These are phyloP conservation scores for Sebastes wilsoni DNA, from an alignment of 2,797 vertebrate genomes.

Conservation along the genomic window DNA sequence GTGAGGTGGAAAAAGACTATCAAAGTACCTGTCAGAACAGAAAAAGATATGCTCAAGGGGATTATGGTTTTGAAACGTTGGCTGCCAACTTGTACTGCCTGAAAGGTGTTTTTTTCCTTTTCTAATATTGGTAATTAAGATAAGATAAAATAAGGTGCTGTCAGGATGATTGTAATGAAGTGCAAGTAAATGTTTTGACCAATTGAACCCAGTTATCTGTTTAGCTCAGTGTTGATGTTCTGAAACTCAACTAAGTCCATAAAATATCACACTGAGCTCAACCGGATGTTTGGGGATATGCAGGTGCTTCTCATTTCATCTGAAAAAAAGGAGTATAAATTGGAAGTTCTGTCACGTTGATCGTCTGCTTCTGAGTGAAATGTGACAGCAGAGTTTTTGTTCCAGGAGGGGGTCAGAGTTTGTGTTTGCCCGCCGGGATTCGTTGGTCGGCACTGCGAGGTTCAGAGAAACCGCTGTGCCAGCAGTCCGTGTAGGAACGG, in stretches of 20 bases:
- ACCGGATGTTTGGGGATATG: neutral
- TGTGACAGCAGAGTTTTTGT: neutral
- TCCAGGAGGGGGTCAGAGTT: slow-evolving; percentile 83
- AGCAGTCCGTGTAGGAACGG: slow-evolving; percentile 87
- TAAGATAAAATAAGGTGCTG: neutral
- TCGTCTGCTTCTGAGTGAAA: neutral
- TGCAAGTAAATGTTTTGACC: neutral
- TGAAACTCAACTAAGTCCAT: neutral
- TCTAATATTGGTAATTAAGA: neutral
- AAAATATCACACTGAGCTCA: neutral
- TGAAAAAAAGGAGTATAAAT: neutral
- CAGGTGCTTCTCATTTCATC: neutral
- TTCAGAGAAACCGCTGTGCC: slow-evolving; percentile 83
- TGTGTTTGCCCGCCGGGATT: slow-evolving; percentile 89
- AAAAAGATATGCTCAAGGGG: neutral
- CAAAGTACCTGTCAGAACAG: slow-evolving; percentile 19
- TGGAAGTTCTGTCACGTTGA: neutral
- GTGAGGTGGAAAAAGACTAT: neutral
- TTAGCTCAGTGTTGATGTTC: neutral
- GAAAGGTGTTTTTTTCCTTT: neutral
- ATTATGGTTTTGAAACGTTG: neutral
- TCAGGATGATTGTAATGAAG: neutral
- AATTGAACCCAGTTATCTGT: no score
- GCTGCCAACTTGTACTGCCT: neutral
- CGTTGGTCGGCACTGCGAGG: slow-evolving; percentile 90